Evolutionary conservation across 2,888 invertebrate genomes (phyloP).

Genomic region (Onthophagus sagittarius): DNA sequence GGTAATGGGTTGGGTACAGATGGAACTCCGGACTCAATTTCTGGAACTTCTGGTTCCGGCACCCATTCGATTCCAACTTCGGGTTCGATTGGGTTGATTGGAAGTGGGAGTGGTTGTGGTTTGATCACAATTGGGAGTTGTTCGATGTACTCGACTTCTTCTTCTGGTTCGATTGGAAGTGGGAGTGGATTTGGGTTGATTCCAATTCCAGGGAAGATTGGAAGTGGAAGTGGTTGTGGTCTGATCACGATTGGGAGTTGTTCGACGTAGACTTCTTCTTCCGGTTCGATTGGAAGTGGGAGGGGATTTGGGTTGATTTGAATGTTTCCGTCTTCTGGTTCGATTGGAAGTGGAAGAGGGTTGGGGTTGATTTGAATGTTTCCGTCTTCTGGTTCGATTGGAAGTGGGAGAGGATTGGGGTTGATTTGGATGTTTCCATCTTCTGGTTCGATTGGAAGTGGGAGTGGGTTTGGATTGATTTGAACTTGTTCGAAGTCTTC

Average conservation of each 20-base stretch:
- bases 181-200: slow-evolving; percentile 8
- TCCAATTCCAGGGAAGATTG: slow-evolving; percentile 3
- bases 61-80: slow-evolving; percentile 4
- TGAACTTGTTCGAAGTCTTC: no score
- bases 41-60: slow-evolving; percentile 11
- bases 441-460: no score
- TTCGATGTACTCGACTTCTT: neutral
- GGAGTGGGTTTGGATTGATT: slow-evolving; percentile 15
- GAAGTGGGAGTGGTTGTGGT: slow-evolving; percentile 2
- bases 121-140: neutral
- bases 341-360: slow-evolving; percentile 6
- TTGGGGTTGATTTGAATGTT: no score
- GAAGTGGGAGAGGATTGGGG: no score
- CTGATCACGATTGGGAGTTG: neutral
- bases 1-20: no score
- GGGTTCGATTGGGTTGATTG: slow-evolving; percentile 4
- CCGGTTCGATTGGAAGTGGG: neutral
- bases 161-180: slow-evolving; percentile 3
- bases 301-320: slow-evolving; percentile 7
- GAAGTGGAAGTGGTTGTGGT: slow-evolving; percentile 1
- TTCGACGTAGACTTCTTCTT: neutral
- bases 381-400: no score
- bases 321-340: slow-evolving; percentile 1
- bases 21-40: no score
- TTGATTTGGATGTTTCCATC: no score